Percentiles rank a stretch among this genome's conserved stretches.
Conservation (phyloP, 2,888 invertebrate species). For the Eueremaeus valkanovi region DNA sequence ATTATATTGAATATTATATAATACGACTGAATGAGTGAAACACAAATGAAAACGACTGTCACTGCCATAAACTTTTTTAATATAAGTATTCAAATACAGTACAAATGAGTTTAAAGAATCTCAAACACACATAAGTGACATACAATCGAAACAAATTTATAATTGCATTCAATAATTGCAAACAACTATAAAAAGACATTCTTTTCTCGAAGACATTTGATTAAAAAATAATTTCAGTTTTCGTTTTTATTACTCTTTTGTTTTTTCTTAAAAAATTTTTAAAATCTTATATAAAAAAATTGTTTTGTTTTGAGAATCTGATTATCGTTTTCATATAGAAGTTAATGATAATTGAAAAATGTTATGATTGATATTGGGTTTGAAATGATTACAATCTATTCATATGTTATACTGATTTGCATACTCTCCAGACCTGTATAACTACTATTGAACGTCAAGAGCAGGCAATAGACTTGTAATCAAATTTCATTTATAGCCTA, state of each 20-base stretch:
- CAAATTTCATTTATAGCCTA: not conserved
- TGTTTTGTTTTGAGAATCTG: not conserved
- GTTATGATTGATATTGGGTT: not conserved
- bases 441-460: not conserved
- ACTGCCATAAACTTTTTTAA: not conserved
- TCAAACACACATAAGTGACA: not conserved
- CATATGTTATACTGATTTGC: not conserved
- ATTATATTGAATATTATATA: not conserved
- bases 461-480: not conserved
- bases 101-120: conserved; percentile 1
- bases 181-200: not conserved
- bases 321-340: not conserved
- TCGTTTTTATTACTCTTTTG: too few species aligned
- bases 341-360: not conserved
- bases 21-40: not conserved
- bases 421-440: not conserved
- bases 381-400: not conserved
- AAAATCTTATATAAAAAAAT: not conserved
- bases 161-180: not conserved
- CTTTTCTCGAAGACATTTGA: not conserved
- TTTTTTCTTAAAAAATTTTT: too few species aligned
- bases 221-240: not conserved
- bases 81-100: not conserved
- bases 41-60: not conserved
- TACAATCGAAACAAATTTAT: not conserved